Percentiles rank a stretch among this genome's conserved stretches.
phyloP scores from a whole-genome alignment of 2,888 invertebrate species.

The Sialis lutaria region DNA sequence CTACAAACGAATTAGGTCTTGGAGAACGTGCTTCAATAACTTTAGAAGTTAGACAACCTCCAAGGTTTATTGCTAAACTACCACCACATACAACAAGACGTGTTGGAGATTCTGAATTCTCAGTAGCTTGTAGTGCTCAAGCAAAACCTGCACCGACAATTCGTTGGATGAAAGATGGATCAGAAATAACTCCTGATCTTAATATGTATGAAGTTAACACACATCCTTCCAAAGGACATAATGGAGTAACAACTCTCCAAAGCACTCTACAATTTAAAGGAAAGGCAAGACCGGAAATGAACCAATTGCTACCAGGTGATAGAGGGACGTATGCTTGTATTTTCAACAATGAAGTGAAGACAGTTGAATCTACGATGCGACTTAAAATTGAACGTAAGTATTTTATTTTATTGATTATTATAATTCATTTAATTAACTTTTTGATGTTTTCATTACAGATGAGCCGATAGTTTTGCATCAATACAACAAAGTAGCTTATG shows the following conservation, averaged over 20 bases:
- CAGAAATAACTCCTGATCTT: conserved; percentile 57
- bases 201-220: conserved; percentile 70
- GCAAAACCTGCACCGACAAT: conserved; percentile 76
- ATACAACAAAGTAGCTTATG: conserved; percentile 77
- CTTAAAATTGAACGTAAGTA: conserved; percentile 75
- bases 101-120: conserved; percentile 62
- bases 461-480: conserved; percentile 74
- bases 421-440: not conserved
- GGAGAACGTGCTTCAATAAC: conserved; percentile 71
- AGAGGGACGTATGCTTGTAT: conserved; percentile 76
- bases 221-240: conserved; percentile 56
- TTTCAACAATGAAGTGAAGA: conserved; percentile 79
- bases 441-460: conserved; percentile 31
- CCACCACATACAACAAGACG: conserved; percentile 67
- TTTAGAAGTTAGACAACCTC: conserved; percentile 76
- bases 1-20: conserved; percentile 74
- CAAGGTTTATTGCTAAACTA: conserved; percentile 64
- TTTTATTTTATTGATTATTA: not conserved
- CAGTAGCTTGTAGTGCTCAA: conserved; percentile 68
- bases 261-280: conserved; percentile 69
- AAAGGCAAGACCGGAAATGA: conserved; percentile 54
- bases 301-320: conserved; percentile 66
- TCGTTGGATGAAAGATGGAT: conserved; percentile 73
- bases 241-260: conserved; percentile 66
- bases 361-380: conserved; percentile 77